phyloP scores from a whole-genome alignment of 1,140 invertebrate species.

The Lerema accius region DNA sequence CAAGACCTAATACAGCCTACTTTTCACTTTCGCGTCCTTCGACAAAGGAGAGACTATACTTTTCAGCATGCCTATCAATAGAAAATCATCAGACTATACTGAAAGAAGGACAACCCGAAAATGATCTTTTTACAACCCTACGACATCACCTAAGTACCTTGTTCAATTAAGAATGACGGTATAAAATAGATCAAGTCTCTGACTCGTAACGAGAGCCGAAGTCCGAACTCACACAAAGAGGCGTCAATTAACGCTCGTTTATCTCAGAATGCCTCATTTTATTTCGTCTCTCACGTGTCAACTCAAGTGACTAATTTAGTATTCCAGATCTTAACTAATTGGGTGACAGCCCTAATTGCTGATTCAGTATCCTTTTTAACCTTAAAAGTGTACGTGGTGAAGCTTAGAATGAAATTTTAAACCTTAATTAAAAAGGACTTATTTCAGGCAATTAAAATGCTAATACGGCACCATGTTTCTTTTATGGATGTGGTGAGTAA shows the following conservation, averaged over 20 bases:
- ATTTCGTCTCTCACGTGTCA: constrained; percentile 48
- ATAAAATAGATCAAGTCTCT: constrained; percentile 4
- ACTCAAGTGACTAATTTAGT: constrained; percentile 56
- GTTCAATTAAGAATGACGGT: constrained; percentile 5
- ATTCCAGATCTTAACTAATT: constrained; percentile 55
- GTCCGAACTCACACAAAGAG: constrained; percentile 45
- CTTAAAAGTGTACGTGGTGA: constrained; percentile 28
- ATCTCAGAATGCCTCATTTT: constrained; percentile 48
- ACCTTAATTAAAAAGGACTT: not conserved
- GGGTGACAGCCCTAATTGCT: constrained; percentile 51
- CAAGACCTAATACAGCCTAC: too few species aligned
- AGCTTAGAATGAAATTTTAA: not conserved
- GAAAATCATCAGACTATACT: too few species aligned
- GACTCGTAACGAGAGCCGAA: constrained; percentile 35
- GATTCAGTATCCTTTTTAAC: constrained; percentile 44
- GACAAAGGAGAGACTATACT: too few species aligned
- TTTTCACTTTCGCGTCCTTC: too few species aligned
- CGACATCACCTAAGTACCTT: not conserved
- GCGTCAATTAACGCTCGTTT: constrained; percentile 54
- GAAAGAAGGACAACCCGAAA: too few species aligned
- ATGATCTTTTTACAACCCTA: constrained; percentile 2
- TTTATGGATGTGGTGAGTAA: not conserved
- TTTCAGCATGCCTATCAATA: too few species aligned
- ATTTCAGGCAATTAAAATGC: not conserved
- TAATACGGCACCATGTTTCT: not conserved